Base-by-base conservation (phyloP, 2,888 invertebrate genomes). In the Lepidonotus clava region DNA sequence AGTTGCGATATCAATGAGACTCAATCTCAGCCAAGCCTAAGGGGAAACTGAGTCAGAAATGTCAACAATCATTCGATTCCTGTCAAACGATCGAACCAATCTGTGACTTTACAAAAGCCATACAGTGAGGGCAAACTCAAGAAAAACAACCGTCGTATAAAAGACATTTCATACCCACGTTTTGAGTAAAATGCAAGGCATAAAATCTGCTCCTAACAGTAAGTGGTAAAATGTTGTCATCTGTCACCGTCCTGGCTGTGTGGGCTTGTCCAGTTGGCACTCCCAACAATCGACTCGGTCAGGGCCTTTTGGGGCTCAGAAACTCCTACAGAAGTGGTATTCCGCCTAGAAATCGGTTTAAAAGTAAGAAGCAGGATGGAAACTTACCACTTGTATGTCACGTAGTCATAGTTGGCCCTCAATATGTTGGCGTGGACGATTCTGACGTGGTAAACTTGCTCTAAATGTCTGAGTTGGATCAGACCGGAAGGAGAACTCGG, bases 361-460 rank as follows among this genome's bases (percentile, higher is more conserved):
- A 11, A 67, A 14, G 18, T 32, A 32, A 67, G n/a, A 14, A 41
- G 11, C 1, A 32, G 40, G 18, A 56, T 6, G 11, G 41, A 66
- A 56, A 40, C 66, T 56, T 28, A 80, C 80, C 80, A 41, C 24
- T 28, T 41, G 28, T 28, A 18, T 80, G 80, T 80, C 80, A 80
- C 80, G 80, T 80, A 14, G 24, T 21, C 80, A 80, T 80, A 41
- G 80, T 80, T 80, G 32, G 8, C 41, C 76, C 80, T 46, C 80
- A 80, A 80, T 80, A 80, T 80, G 80, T 80, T 80, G 11, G 46
- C 80, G 28, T 80, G 80, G 80, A 80, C 11, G 51, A 41, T 80
- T 80, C 46, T 80, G 80, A 80, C 80, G 80, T 80, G 80, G 80
- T 80, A 46, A 46, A 24, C 80, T 80, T 46, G 32, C 6, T 32